phyloP scores from a whole-genome alignment of 2,888 invertebrate species.

The Gymnocheta viridis region DNA sequence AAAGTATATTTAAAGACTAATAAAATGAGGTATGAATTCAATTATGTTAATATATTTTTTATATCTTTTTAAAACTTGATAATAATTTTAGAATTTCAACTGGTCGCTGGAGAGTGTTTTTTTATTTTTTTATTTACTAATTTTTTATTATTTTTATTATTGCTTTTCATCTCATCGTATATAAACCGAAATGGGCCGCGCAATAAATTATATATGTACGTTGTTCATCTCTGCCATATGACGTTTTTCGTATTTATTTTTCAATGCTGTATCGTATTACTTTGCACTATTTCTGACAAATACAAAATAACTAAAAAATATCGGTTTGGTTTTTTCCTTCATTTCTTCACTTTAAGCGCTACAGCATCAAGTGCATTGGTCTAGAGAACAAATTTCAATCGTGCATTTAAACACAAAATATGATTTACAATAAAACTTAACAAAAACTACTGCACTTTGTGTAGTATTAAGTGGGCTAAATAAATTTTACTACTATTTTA shows the following conservation, averaged over 20 bases:
- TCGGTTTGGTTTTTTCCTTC: too few relatives aligned
- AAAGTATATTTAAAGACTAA: too few relatives aligned
- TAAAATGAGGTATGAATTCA: too few relatives aligned
- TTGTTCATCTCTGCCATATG: constrained; percentile 18
- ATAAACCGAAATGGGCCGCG: too few relatives aligned
- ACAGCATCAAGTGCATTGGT: constrained; percentile 55
- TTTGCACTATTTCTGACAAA: constrained; percentile 50
- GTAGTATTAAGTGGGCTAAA: constrained; percentile 59
- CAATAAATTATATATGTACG: not conserved
- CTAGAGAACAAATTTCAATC: constrained; percentile 49
- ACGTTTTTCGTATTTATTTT: constrained; percentile 31
- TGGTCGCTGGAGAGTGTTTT: too few relatives aligned
- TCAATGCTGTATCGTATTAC: constrained; percentile 57
- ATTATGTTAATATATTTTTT: too few relatives aligned
- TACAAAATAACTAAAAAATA: constrained; percentile 35
- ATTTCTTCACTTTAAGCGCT: too few relatives aligned
- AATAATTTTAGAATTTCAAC: too few relatives aligned
- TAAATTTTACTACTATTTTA: constrained; percentile 58
- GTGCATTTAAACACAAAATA: constrained; percentile 46
- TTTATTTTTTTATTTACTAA: too few relatives aligned
- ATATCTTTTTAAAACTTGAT: too few relatives aligned
- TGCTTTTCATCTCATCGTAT: too few relatives aligned
- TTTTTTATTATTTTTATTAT: too few relatives aligned
- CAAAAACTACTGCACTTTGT: constrained; percentile 33
- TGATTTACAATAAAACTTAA: not conserved